A percentile compares a stretch with the other conserved stretches of the same genome.
phyloP scores from a whole-genome alignment of 1,140 invertebrate genomes.

The Lepidurus apus region DNA sequence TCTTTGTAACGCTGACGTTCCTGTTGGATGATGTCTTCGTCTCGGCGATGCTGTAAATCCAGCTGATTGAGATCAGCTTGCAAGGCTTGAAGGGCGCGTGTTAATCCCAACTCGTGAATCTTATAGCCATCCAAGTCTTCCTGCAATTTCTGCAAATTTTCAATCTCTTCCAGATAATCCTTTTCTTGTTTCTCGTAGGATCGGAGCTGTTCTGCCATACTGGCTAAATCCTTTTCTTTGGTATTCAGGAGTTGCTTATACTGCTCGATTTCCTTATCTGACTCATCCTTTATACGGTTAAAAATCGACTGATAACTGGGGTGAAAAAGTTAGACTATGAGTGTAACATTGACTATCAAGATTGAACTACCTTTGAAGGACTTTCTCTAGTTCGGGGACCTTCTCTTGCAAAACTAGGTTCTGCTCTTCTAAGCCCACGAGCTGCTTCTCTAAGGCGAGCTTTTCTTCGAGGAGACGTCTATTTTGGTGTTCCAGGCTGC shows the following conservation, averaged over 20 bases:
- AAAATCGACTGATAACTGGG: background rate
- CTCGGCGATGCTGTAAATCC: background rate
- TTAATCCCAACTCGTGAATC: background rate
- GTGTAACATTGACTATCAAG: background rate
- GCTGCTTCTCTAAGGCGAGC: background rate
- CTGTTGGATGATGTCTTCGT: background rate
- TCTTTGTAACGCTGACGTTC: background rate
- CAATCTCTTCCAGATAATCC: background rate
- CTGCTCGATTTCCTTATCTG: background rate
- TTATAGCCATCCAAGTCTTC: background rate
- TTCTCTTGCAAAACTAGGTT: background rate
- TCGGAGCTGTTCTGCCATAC: background rate
- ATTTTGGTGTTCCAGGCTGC: background rate
- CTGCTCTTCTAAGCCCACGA: slow-evolving; percentile 3
- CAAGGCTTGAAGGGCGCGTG: background rate
- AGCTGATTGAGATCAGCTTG: background rate
- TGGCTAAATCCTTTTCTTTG: background rate
- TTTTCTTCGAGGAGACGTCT: background rate
- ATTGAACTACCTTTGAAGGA: background rate
- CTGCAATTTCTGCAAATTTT: background rate
- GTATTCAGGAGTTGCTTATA: background rate
- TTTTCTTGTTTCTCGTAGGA: background rate
- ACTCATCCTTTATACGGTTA: background rate
- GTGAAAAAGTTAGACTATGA: background rate
- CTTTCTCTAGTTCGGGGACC: background rate